Conservation (phyloP, 2,797 vertebrate species). For the Molothrus ater region DNA sequence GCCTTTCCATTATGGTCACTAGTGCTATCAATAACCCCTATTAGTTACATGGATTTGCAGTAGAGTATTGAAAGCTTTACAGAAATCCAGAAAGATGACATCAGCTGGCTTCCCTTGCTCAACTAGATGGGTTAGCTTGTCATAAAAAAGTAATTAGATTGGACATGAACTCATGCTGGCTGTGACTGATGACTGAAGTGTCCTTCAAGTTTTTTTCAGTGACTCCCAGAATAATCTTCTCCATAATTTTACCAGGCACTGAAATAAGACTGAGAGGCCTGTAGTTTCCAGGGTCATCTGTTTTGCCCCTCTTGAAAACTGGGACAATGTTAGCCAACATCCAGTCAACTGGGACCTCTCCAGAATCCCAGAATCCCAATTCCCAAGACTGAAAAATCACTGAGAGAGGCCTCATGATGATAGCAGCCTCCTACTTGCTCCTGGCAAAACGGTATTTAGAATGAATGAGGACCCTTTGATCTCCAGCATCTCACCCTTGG, state of each 20-base stretch:
- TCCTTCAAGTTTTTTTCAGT: not conserved
- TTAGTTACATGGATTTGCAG: not conserved
- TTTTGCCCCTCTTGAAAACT: not conserved
- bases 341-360: not conserved
- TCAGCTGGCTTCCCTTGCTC: not conserved
- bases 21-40: not conserved
- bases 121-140: not conserved
- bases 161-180: not conserved
- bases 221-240: not conserved
- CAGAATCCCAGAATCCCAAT: not conserved
- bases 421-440: not conserved
- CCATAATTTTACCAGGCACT: not conserved
- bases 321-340: not conserved
- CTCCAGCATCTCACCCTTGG: not conserved
- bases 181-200: not conserved
- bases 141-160: not conserved
- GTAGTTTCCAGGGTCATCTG: not conserved
- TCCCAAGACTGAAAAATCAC: not conserved
- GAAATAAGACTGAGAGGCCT: not conserved
- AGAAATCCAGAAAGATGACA: not conserved
- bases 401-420: not conserved
- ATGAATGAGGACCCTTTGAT: not conserved
- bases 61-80: not conserved
- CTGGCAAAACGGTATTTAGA: not conserved
- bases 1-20: not conserved